Conservation (phyloP, 1,140 invertebrate species). For the Bombus fervidus region DNA sequence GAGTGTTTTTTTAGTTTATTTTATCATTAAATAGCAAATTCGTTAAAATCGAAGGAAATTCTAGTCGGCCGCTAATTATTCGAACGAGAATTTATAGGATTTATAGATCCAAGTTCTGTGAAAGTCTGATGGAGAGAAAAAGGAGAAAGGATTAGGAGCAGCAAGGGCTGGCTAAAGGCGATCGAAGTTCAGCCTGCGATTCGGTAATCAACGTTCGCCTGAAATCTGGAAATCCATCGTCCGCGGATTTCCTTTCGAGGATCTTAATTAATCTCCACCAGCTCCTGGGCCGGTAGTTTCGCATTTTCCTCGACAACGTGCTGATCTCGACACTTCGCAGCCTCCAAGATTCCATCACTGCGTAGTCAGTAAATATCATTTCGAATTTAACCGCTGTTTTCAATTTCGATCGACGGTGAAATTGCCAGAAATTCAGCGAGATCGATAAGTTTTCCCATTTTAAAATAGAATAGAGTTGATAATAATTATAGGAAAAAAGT, state of each 20-base stretch:
- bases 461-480: background rate
- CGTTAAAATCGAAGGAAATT: background rate
- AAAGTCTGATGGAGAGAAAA: background rate
- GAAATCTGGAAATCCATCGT: slow-evolving; percentile 29
- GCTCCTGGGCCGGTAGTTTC: background rate
- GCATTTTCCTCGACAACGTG: background rate
- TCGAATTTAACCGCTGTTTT: background rate
- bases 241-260: slow-evolving; percentile 17
- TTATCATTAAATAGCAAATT: background rate
- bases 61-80: background rate
- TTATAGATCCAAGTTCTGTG: background rate
- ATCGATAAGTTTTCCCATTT: background rate
- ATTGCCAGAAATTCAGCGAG: background rate
- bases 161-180: background rate
- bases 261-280: slow-evolving; percentile 36
- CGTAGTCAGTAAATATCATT: background rate
- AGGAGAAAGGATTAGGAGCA: background rate
- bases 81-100: slow-evolving; percentile 1
- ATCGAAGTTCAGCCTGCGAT: background rate
- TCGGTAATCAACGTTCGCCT: slow-evolving; percentile 23
- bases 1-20: no score
- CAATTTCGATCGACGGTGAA: background rate
- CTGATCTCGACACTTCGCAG: slow-evolving; percentile 8
- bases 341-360: background rate
- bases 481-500: background rate